phyloP scores from a whole-genome alignment of 37 sponge, comb jelly and placozoan genomes.

The Cladorhizidae sp. region DNA sequence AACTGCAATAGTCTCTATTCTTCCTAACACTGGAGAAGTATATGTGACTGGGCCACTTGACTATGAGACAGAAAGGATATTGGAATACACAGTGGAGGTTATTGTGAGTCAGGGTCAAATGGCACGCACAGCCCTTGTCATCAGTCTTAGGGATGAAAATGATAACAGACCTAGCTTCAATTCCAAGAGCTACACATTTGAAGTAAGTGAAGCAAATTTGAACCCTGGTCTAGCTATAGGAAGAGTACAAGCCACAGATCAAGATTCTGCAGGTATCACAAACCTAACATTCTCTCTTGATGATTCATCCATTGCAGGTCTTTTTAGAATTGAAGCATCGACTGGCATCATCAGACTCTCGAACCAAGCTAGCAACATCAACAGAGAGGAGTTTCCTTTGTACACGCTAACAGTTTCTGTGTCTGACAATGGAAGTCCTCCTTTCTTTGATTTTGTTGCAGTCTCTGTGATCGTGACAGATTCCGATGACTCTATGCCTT shows the following conservation, averaged over 20 bases:
- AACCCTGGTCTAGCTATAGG: slow-evolving; percentile 13
- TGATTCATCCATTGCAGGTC: slow-evolving; percentile 11
- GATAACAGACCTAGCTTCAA: slow-evolving; percentile 55
- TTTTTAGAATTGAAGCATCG: slow-evolving; percentile 12
- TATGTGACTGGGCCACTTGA: slow-evolving; percentile 45
- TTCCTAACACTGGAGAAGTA: slow-evolving; percentile 51
- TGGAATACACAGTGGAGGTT: slow-evolving; percentile 10
- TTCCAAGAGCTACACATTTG: not conserved
- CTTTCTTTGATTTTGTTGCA: slow-evolving; percentile 31
- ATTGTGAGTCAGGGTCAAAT: slow-evolving; percentile 9
- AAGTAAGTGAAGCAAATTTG: slow-evolving; percentile 18
- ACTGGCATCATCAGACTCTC: not conserved
- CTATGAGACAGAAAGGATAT: not conserved
- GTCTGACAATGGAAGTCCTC: slow-evolving; percentile 29
- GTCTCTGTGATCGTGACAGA: slow-evolving; percentile 65
- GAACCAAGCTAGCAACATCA: slow-evolving; percentile 13
- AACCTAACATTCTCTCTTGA: slow-evolving; percentile 41
- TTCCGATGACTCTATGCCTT: slow-evolving; percentile 68
- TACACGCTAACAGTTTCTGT: slow-evolving; percentile 54
- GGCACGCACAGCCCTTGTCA: not conserved
- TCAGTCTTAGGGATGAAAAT: slow-evolving; percentile 51
- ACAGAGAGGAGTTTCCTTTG: slow-evolving; percentile 35
- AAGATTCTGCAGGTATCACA: slow-evolving; percentile 3
- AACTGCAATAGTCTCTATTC: slow-evolving; percentile 34
- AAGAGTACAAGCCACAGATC: slow-evolving; percentile 38